Base-by-base conservation (phyloP, 2,797 vertebrate genomes). In the Triplophysa bombifrons region DNA sequence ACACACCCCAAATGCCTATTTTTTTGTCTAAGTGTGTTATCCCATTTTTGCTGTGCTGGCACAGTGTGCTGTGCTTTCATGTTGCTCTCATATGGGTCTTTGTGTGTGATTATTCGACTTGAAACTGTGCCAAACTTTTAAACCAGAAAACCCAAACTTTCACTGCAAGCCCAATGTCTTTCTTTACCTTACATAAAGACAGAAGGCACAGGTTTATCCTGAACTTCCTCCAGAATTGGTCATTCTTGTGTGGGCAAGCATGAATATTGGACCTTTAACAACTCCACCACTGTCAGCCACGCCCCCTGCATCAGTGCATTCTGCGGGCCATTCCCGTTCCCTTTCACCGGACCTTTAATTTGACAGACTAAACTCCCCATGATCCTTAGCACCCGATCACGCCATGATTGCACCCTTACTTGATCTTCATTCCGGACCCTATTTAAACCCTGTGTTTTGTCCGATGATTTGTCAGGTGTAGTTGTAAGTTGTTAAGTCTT, bases 201-300 rank as follows among this genome's bases (percentile, higher is more conserved):
- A 69, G 63, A 73, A 68, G 20, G 38, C 53, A 68, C 8, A 63
- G 19, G 63, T 73, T 72, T 67, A 4, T 69, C 44, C 14, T 63
- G 30, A 30, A 34, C 17, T 13, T 60, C 14, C 30, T 69, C 22
- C 71, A 25, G n/a, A 13, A 12, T 11, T 74, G 64, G 68, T 58
- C 66, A 56, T 69, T 16, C 48, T 63, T n/a, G 51, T 46, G 25
- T 64, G 25, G 50, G 27, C 10, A 17, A 50, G 48, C 5, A 41
- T 30, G 30, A 30, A 4, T 4, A 30, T 30, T 4, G 30, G 30
- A 30, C 27, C 27, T 30, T 1, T 30, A 3, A 30, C 27, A 27
- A 27, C 34, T 7, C 34, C 34, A 7, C 34, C 34, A 1, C 34
- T 38, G 34, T 38, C 34, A 38, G 34, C 34, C 34, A 38, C 6